Evolutionary conservation across 2,888 invertebrate genomes (phyloP).

Genomic region (Metallyticus violacea): DNA sequence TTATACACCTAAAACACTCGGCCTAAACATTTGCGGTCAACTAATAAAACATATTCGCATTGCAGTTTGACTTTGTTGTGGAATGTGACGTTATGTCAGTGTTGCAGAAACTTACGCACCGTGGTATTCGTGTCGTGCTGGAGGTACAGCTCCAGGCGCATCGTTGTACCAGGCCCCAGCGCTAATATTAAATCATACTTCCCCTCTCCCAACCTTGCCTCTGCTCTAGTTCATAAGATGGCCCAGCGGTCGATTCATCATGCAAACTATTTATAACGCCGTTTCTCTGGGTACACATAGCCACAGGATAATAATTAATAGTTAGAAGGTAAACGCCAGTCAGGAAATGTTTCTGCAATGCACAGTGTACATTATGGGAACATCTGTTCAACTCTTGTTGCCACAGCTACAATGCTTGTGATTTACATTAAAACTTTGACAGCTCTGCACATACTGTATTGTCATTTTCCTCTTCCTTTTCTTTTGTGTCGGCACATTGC

Average conservation of each 20-base stretch:
- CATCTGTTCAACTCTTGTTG: no score
- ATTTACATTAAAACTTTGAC: no score
- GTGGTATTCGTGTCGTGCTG: background rate
- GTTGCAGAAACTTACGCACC: background rate
- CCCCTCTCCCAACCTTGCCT: no score
- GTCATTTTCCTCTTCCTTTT: no score
- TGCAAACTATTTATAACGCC: no score
- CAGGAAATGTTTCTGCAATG: background rate
- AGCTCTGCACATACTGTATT: no score
- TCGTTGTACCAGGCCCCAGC: background rate
- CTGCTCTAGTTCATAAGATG: background rate
- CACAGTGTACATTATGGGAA: no score
- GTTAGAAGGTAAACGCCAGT: background rate
- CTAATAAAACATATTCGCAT: no score
- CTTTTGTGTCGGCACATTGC: no score
- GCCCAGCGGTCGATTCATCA: background rate
- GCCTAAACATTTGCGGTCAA: no score
- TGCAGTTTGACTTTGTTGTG: no score
- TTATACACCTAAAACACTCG: no score
- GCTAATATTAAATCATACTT: background rate
- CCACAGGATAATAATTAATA: background rate
- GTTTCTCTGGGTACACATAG: background rate
- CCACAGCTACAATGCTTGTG: background rate
- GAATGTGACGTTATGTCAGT: background rate
- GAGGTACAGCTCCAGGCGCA: background rate